These are phyloP conservation scores for Tichodroma muraria DNA, from an alignment of 2,113 vertebrate species.

Conservation along the genomic window DNA sequence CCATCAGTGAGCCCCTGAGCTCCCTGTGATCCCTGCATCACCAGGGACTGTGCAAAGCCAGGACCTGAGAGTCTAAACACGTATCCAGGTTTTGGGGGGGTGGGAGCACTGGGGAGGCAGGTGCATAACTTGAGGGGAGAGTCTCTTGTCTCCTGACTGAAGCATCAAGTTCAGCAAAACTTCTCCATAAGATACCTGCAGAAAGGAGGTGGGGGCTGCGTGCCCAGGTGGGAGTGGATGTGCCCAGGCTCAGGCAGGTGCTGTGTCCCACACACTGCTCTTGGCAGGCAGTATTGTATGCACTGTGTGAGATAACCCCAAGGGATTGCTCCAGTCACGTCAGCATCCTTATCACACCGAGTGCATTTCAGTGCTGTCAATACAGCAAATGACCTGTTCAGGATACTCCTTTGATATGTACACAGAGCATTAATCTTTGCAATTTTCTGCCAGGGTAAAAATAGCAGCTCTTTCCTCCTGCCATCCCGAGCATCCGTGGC, in stretches of 20 bases:
- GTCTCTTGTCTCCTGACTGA: neutral
- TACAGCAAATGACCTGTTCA: neutral
- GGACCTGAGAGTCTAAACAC: neutral
- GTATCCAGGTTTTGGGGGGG: neutral
- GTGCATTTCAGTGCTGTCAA: neutral
- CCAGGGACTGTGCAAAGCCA: neutral
- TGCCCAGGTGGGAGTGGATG: neutral
- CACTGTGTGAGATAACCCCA: neutral
- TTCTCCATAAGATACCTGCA: fast-evolving
- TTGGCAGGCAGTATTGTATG: fast-evolving
- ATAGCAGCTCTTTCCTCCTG: neutral
- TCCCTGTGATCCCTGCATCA: neutral
- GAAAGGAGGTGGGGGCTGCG: neutral
- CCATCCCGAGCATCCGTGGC: neutral
- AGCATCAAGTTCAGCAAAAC: neutral
- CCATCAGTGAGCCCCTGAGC: neutral
- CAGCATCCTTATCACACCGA: neutral
- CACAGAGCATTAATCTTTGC: neutral
- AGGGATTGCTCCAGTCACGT: neutral
- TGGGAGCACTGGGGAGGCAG: fast-evolving
- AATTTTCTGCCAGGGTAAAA: neutral
- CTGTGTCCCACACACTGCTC: neutral
- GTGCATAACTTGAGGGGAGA: fast-evolving
- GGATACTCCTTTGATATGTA: neutral
- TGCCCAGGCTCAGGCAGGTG: neutral